Conservation (phyloP, 92 coral and sea anemone genomes). For the Meandrina meandrites region DNA sequence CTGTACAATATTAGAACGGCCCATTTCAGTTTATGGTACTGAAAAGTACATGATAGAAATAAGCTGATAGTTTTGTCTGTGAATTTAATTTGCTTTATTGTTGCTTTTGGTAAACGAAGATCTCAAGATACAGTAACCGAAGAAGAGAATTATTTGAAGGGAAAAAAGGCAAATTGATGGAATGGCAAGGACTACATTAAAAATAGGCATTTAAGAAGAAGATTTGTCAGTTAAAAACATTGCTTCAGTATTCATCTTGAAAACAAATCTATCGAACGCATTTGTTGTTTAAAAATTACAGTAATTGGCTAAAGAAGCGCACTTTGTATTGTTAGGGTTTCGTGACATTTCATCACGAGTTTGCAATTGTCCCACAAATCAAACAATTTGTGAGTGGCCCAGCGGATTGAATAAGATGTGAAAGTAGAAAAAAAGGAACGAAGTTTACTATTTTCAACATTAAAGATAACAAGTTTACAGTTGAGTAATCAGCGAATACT, state of each 20-base stretch:
- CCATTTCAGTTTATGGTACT: neutral
- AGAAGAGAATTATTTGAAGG: neutral
- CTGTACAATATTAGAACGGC: neutral
- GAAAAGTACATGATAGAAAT: neutral
- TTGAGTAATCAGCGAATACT: conserved; percentile 6
- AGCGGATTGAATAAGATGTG: neutral
- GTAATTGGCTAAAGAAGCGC: neutral
- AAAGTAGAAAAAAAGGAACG: neutral
- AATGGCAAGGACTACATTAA: neutral
- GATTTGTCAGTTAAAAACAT: neutral
- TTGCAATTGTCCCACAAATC: neutral
- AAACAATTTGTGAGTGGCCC: neutral
- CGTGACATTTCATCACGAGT: neutral
- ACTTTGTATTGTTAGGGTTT: neutral
- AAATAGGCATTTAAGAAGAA: neutral
- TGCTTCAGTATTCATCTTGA: neutral
- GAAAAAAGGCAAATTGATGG: neutral
- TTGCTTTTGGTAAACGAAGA: neutral
- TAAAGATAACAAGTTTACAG: neutral
- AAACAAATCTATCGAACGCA: neutral
- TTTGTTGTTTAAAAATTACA: neutral
- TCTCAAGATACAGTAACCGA: neutral
- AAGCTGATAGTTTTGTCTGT: neutral
- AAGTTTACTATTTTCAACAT: neutral
- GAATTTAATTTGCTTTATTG: neutral